Evolutionary conservation across 2,888 invertebrate genomes (phyloP).

Genomic region (Hoplodrina ambigua): DNA sequence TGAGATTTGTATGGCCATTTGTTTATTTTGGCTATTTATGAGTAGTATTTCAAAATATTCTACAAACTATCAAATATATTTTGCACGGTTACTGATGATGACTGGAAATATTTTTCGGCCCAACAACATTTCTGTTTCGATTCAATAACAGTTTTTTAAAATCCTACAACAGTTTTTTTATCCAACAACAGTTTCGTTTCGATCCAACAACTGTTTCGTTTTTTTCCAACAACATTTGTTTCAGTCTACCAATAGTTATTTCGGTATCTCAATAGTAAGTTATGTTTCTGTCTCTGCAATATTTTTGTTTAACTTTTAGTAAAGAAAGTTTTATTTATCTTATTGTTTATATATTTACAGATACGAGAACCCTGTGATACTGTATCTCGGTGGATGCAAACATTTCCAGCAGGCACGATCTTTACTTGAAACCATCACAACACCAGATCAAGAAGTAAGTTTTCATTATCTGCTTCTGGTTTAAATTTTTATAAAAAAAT

Average conservation of each 20-base stretch:
- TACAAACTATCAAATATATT: too few relatives aligned
- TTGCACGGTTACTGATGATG: too few relatives aligned
- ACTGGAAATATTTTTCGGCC: too few relatives aligned
- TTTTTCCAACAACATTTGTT: not conserved
- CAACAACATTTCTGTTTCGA: conserved; percentile 55
- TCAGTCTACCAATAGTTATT: not conserved
- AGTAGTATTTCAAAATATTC: too few relatives aligned
- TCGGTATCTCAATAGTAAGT: not conserved
- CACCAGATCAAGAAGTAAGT: conserved; percentile 94
- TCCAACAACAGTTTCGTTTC: conserved; percentile 55
- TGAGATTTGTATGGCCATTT: too few relatives aligned
- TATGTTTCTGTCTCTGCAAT: not conserved
- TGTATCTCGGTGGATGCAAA: conserved; percentile 96
- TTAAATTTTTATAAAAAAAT: too few relatives aligned
- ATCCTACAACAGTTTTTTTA: too few relatives aligned
- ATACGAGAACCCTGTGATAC: conserved; percentile 89
- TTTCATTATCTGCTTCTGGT: not conserved
- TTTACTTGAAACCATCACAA: conserved; percentile 95
- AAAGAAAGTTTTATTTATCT: not conserved
- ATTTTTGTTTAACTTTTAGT: conserved; percentile 53
- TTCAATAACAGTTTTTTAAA: not conserved
- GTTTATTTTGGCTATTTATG: too few relatives aligned
- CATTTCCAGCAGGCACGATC: conserved; percentile 97
- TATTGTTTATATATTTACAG: conserved; percentile 76
- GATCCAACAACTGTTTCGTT: conserved; percentile 54